Percentiles rank a stretch among this genome's conserved stretches.
Conservation (phyloP, 2,113 vertebrate genomes). For the Parotia lawesii region DNA sequence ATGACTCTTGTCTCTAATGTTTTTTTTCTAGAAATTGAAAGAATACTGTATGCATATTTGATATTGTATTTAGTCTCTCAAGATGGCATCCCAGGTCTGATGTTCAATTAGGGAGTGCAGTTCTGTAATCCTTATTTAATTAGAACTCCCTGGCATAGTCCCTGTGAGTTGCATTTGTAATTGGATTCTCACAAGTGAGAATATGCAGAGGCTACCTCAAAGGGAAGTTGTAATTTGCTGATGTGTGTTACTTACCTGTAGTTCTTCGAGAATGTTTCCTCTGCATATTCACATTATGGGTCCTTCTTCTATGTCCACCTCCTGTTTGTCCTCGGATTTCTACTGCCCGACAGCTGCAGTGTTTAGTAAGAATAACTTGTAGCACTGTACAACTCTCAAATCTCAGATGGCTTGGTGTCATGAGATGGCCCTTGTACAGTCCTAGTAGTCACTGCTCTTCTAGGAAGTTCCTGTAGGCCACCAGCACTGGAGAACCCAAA, state of each 20-base stretch:
- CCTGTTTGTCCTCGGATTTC: neutral
- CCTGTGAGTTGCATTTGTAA: constrained; percentile 42
- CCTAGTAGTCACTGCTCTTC: constrained; percentile 30
- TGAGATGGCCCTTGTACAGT: constrained; percentile 15
- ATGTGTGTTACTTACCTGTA: constrained; percentile 20
- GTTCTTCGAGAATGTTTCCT: constrained; percentile 58
- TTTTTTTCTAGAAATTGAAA: constrained; percentile 28
- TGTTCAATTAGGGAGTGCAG: constrained; percentile 34
- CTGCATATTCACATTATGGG: constrained; percentile 55
- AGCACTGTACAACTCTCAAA: constrained; percentile 4
- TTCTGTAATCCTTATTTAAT: constrained; percentile 57
- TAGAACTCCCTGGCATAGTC: constrained; percentile 44
- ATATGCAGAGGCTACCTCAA: constrained; percentile 52
- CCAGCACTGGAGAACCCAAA: constrained; percentile 46
- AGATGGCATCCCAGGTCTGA: constrained; percentile 26
- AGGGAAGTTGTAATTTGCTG: neutral
- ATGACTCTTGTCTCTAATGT: neutral
- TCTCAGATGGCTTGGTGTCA: neutral
- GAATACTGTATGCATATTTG: neutral
- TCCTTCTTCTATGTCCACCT: neutral
- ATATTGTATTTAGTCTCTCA: constrained; percentile 24
- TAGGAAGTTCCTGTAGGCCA: constrained; percentile 40
- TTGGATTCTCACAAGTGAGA: constrained; percentile 60
- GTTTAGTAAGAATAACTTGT: neutral
- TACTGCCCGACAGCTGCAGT: neutral